Evolutionary conservation across 2,888 invertebrate species (phyloP).

Genomic region (Ypsolopha scabrella): DNA sequence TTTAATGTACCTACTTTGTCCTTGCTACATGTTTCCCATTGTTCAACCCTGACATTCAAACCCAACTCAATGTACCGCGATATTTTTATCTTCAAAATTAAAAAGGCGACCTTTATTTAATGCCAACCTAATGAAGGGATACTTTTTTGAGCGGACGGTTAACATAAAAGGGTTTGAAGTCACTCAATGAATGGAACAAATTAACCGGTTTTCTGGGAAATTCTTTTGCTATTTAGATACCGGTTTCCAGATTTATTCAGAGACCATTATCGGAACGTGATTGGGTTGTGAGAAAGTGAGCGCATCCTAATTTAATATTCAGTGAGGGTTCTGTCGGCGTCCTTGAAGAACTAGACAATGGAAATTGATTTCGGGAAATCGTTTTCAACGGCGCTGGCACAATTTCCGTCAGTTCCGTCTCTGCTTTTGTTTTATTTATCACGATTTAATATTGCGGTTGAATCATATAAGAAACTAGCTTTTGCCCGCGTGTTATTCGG

Average conservation of each 20-base stretch:
- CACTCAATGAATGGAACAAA: not conserved
- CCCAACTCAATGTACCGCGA: not conserved
- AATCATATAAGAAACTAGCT: too few relatives aligned
- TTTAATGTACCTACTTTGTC: not conserved
- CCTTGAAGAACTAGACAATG: constrained; percentile 8
- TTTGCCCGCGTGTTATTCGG: too few relatives aligned
- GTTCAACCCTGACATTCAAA: not conserved
- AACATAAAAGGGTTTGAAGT: not conserved
- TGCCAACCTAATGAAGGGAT: constrained; percentile 1
- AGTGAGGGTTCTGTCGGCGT: constrained; percentile 4
- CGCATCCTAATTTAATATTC: constrained; percentile 12
- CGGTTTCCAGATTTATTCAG: not conserved
- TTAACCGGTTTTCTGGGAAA: not conserved
- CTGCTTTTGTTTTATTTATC: constrained; percentile 1
- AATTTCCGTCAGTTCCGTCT: constrained; percentile 4
- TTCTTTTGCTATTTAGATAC: not conserved
- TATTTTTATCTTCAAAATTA: not conserved
- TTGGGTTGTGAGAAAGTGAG: not conserved
- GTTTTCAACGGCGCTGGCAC: constrained; percentile 7
- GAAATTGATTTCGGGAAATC: constrained; percentile 11
- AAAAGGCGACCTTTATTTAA: not conserved
- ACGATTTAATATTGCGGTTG: not conserved
- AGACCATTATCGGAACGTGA: not conserved
- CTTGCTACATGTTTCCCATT: not conserved
- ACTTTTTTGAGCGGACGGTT: not conserved